A percentile compares a stretch with the other conserved stretches of the same genome.
These are phyloP conservation scores for Antrozous pallidus DNA, from an alignment of 2,797 vertebrate species.

Conservation along the genomic window DNA sequence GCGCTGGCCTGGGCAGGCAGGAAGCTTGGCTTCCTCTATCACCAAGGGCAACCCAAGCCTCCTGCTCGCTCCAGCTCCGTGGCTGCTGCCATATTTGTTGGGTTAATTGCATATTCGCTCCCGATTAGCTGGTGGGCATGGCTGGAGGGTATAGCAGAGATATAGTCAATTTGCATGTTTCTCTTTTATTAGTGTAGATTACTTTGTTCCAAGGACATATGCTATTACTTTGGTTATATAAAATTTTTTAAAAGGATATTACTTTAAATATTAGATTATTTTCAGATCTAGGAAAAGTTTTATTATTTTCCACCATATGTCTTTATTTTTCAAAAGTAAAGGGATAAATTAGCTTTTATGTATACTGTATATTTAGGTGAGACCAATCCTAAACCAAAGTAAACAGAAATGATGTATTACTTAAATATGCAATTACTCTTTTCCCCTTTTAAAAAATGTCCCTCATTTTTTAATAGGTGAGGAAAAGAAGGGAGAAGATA, in stretches of 20 bases:
- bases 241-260: background rate
- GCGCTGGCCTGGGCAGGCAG: too few relatives aligned
- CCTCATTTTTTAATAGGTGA: background rate
- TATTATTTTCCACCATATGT: background rate
- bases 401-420: slow-evolving; percentile 21
- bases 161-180: too few relatives aligned
- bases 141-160: too few relatives aligned
- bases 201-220: background rate
- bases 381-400: slow-evolving; percentile 3
- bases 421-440: background rate
- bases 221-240: background rate
- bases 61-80: too few relatives aligned
- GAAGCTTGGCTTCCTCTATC: too few relatives aligned
- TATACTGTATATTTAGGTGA: background rate
- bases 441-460: background rate
- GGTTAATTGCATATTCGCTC: too few relatives aligned
- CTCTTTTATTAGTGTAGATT: background rate
- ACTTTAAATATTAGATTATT: background rate
- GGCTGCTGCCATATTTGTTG: too few relatives aligned
- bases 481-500: background rate
- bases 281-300: background rate
- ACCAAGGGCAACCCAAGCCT: too few relatives aligned
- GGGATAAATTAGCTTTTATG: background rate
- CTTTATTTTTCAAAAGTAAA: slow-evolving; percentile 20
- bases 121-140: too few relatives aligned